These are phyloP conservation scores for Montipora capitata DNA, from an alignment of 92 coral and sea anemone genomes.

Conservation along the genomic window DNA sequence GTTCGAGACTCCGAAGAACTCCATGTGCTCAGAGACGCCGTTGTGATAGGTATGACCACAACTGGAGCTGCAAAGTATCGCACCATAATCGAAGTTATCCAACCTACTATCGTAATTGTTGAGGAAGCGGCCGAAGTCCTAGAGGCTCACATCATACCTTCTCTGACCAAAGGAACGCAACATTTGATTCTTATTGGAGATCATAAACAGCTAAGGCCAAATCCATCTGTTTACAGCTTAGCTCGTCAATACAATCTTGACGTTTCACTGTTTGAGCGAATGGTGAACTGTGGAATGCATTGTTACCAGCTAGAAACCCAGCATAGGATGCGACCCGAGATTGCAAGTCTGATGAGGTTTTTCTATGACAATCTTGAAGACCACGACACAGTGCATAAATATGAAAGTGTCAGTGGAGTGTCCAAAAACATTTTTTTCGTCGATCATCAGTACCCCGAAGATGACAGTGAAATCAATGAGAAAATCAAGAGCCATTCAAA, in stretches of 20 bases:
- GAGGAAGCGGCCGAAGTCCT: conserved; percentile 98
- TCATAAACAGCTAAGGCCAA: conserved; percentile 95
- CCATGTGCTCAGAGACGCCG: conserved; percentile 77
- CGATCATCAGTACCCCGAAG: conserved; percentile 80
- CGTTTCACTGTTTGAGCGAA: conserved; percentile 92
- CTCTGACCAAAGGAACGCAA: conserved; percentile 84
- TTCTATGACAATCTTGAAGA: conserved; percentile 83
- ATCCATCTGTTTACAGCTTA: conserved; percentile 85
- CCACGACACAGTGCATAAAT: conserved; percentile 76
- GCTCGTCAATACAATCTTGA: conserved; percentile 81
- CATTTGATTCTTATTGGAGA: conserved; percentile 95
- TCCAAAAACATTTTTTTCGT: conserved; percentile 80
- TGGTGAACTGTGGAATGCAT: conserved; percentile 90
- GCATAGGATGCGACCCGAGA: conserved; percentile 97
- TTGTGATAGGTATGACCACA: conserved; percentile 93
- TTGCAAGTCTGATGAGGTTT: conserved; percentile 83
- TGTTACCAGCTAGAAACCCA: conserved; percentile 84
- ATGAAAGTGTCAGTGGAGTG: conserved; percentile 74
- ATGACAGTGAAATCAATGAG: conserved; percentile 77
- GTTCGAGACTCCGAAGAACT: conserved; percentile 75
- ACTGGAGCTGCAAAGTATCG: conserved; percentile 95
- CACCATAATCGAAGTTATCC: conserved; percentile 78
- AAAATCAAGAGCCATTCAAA: conserved; percentile 88
- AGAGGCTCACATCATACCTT: conserved; percentile 93
- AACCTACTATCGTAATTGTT: conserved; percentile 86